phyloP scores from a whole-genome alignment of 2,113 vertebrate species.

The Theristicus caerulescens region DNA sequence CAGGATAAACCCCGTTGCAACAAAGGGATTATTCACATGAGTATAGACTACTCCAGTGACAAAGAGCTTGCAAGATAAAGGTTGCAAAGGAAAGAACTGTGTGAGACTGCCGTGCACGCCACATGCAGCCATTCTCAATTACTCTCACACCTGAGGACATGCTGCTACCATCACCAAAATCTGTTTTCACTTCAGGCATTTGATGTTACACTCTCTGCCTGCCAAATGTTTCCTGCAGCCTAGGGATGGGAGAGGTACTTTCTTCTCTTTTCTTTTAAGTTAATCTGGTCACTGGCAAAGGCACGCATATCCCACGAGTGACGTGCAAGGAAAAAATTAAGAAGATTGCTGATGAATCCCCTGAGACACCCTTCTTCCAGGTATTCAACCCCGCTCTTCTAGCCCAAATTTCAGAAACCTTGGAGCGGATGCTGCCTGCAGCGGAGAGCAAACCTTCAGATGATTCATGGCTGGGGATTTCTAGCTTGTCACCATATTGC shows the following conservation, averaged over 20 bases:
- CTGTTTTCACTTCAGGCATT: neutral
- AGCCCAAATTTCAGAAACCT: neutral
- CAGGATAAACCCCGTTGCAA: neutral
- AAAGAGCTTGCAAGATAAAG: neutral
- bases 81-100: neutral
- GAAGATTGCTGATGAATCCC: neutral
- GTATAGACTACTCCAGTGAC: neutral
- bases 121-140: neutral
- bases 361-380: neutral
- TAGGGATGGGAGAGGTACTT: neutral
- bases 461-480: slow-evolving; percentile 5
- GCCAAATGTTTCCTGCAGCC: neutral
- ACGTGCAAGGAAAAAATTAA: neutral
- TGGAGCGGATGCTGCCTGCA: neutral
- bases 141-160: neutral
- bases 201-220: neutral
- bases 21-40: neutral
- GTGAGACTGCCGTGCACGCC: fast-evolving
- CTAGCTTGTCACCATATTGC: neutral
- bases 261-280: neutral
- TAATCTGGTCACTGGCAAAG: neutral
- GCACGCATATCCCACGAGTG: neutral
- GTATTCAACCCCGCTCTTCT: neutral
- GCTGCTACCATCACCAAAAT: neutral
- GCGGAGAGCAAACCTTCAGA: neutral